Conservation (phyloP, 2,113 vertebrate species). For the Cyanoliseus patagonus region DNA sequence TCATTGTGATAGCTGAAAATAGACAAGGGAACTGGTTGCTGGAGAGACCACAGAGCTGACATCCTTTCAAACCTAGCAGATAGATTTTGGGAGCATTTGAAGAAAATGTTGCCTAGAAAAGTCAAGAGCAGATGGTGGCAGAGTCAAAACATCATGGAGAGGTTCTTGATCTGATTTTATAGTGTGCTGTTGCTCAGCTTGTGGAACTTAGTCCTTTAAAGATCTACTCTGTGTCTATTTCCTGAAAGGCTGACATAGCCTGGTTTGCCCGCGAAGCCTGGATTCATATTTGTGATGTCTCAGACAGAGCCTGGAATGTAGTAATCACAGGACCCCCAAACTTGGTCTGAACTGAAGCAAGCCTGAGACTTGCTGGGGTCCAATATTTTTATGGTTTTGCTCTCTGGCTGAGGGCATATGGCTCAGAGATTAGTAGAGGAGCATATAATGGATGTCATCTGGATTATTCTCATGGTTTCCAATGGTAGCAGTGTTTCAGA, state of each 20-base stretch:
- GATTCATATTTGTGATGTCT: not conserved
- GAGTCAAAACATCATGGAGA: not conserved
- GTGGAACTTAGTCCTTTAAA: not conserved
- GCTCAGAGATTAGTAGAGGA: not conserved
- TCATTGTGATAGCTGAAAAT: not conserved
- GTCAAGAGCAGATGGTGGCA: not conserved
- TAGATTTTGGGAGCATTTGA: not conserved
- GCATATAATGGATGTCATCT: not conserved
- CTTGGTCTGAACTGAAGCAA: not conserved
- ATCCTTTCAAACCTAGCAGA: not conserved
- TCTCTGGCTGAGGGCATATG: not conserved
- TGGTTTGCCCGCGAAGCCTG: not conserved
- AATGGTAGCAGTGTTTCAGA: not conserved
- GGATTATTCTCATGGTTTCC: not conserved
- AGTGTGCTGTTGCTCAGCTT: not conserved
- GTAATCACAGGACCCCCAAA: not conserved
- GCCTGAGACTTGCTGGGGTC: not conserved
- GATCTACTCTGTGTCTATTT: not conserved
- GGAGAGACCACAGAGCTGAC: not conserved
- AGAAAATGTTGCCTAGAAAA: not conserved
- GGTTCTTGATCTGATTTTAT: not conserved
- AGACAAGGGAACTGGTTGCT: not conserved
- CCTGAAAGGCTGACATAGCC: not conserved
- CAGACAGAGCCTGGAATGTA: not conserved
- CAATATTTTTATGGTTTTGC: not conserved